Conservation (phyloP, 2,888 invertebrate genomes). For the Apamea crenata region DNA sequence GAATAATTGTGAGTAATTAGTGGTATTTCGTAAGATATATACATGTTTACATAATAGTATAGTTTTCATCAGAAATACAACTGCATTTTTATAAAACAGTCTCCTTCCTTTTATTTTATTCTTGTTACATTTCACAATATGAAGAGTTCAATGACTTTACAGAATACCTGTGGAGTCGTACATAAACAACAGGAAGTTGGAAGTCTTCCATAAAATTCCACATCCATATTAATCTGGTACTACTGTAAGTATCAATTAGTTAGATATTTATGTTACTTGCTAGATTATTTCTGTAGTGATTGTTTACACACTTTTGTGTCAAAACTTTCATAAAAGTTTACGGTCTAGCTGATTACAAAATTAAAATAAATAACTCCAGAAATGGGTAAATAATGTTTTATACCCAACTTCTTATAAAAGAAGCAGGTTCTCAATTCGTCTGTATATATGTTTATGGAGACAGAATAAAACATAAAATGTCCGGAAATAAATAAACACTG, state of each 20-base stretch:
- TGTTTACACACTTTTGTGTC: background rate
- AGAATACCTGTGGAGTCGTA: constrained; percentile 48
- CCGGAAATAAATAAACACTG: background rate
- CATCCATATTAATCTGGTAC: background rate
- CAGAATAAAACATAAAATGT: background rate
- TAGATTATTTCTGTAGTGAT: background rate
- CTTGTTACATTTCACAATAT: constrained; percentile 9
- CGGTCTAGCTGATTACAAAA: too few relatives aligned
- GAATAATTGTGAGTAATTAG: constrained; percentile 63
- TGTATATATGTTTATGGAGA: background rate
- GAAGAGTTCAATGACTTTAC: constrained; percentile 39
- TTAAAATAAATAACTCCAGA: background rate
- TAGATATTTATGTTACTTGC: background rate
- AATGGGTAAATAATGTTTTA: too few relatives aligned
- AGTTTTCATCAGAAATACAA: constrained; percentile 24
- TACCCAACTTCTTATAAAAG: too few relatives aligned
- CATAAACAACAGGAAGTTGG: constrained; percentile 53
- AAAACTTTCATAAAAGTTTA: background rate
- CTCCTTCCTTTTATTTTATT: background rate
- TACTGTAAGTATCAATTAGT: constrained; percentile 25
- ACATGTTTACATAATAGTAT: constrained; percentile 81
- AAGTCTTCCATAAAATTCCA: constrained; percentile 36
- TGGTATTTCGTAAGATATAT: constrained; percentile 54
- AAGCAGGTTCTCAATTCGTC: too few relatives aligned
- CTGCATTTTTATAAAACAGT: constrained; percentile 27